These are phyloP conservation scores for Rhabdomys pumilio DNA, from an alignment of 2,797 vertebrate genomes.

Conservation along the genomic window DNA sequence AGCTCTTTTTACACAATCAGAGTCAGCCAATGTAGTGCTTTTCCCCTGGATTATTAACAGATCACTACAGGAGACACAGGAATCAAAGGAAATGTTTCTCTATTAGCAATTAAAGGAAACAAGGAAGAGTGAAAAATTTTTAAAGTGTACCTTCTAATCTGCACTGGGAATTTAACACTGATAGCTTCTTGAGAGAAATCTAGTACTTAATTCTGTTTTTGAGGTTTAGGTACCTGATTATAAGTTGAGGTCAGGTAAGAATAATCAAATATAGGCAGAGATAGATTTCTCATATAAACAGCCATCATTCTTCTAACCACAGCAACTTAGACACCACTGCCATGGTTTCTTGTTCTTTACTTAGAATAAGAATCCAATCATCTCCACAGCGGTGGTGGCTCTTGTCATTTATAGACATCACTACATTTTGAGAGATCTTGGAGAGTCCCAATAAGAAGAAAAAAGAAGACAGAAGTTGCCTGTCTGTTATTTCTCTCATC, in stretches of 20 bases:
- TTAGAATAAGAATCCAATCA: background rate
- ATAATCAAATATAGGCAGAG: conserved; percentile 6
- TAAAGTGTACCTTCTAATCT: conserved; percentile 39
- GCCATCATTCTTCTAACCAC: conserved; percentile 4
- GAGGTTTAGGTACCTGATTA: conserved; percentile 19
- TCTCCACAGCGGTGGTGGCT: background rate
- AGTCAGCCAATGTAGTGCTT: conserved; percentile 71
- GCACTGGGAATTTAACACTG: background rate
- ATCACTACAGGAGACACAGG: conserved; percentile 68
- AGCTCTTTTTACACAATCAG: conserved; percentile 72
- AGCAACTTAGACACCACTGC: background rate
- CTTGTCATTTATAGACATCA: background rate
- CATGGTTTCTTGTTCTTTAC: background rate
- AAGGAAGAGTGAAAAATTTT: conserved; percentile 60
- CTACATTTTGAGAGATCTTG: background rate
- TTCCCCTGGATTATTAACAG: conserved; percentile 79
- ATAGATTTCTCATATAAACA: background rate
- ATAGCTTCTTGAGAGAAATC: conserved; percentile 20
- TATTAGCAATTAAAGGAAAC: conserved; percentile 64
- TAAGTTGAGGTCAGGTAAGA: conserved; percentile 27
- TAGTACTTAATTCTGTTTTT: conserved; percentile 35
- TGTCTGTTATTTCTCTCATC: background rate
- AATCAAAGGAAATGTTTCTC: conserved; percentile 50
- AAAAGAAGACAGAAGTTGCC: background rate
- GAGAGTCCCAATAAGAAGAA: background rate